Base-by-base conservation (phyloP, 2,113 vertebrate species). In the Cyrtonyx montezumae region DNA sequence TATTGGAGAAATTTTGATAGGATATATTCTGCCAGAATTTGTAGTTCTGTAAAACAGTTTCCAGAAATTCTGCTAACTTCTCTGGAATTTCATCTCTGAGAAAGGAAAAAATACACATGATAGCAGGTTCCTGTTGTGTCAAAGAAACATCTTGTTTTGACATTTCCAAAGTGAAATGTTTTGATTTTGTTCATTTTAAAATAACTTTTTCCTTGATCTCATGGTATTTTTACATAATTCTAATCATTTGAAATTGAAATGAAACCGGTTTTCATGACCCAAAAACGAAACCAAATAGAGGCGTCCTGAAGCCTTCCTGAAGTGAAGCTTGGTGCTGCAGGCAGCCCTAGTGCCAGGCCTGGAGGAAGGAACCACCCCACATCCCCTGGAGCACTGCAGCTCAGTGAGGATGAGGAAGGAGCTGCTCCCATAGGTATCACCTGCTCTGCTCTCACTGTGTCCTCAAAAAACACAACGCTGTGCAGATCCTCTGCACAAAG, bases 171-270 rank as follows among this genome's bases (percentile, higher is more conserved):
- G 77, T 67, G 84, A 93, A 94, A 74, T 93, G 91, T 89, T 94
- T 89, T 96, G 89, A 94, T 94, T 91, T 94, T 91, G 28, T 92
- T 77, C 37, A 11, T 74, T 94, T 93, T 82, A 77, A 96, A 96
- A 87, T 94, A 91, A 80, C 84, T 46, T 94, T 79, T 95, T 30
- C 42, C 79, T 94, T 94, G 59, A 74, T 83, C 81, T 70, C 46
- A 28, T 5, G 48, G 63, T 89, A 46, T 89, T 79, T 95, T 93
- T 96, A 94, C 87, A 83, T 93, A 55, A 76, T 87, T 87, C 36
- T 92, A 79, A 95, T 91, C 46, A 86, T 96, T 91, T 96, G 86
- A 94, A 96, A 95, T 96, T 68, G 80, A 96, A 93, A 96, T 95
- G 22, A 79, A 96, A 89, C 34, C 0, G 18, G 37, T 91, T 95